These are phyloP conservation scores for Gyps fulvus DNA, from an alignment of 2,113 vertebrate species.

Conservation along the genomic window DNA sequence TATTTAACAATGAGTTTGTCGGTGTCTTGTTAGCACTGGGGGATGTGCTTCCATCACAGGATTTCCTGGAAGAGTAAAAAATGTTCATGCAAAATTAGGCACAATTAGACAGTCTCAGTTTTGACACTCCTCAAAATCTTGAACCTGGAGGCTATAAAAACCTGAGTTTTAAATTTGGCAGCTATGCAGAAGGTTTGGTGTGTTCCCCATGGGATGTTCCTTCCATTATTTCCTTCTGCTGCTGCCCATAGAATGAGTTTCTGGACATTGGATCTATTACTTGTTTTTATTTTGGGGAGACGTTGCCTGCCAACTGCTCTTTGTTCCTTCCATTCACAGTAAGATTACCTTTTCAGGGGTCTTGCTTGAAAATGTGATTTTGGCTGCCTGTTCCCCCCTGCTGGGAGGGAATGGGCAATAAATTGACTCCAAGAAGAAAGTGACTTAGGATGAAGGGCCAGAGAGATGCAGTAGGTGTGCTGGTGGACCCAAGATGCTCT, in stretches of 20 bases:
- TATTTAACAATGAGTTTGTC: background rate
- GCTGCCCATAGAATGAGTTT: background rate
- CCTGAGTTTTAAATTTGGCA: background rate
- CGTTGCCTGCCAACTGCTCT: background rate
- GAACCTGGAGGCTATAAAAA: conserved; percentile 5
- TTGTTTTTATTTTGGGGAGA: background rate
- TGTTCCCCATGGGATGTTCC: background rate
- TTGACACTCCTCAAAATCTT: background rate
- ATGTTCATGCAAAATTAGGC: background rate
- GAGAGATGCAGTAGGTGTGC: background rate
- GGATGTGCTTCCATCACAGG: background rate
- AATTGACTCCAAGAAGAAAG: background rate
- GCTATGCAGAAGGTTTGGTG: background rate
- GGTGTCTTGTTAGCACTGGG: background rate
- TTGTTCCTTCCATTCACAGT: background rate
- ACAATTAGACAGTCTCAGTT: background rate
- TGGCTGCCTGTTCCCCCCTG: background rate
- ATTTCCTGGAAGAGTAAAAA: background rate
- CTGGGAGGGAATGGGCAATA: background rate
- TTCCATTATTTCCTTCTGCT: background rate
- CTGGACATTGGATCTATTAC: background rate
- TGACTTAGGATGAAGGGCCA: background rate
- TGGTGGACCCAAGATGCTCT: background rate
- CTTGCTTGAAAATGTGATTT: background rate
- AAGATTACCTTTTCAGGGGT: background rate